A percentile compares a stretch with the other conserved stretches of the same genome.
Evolutionary conservation across 1,140 invertebrate species (phyloP).

Genomic region (Panonychus citri): DNA sequence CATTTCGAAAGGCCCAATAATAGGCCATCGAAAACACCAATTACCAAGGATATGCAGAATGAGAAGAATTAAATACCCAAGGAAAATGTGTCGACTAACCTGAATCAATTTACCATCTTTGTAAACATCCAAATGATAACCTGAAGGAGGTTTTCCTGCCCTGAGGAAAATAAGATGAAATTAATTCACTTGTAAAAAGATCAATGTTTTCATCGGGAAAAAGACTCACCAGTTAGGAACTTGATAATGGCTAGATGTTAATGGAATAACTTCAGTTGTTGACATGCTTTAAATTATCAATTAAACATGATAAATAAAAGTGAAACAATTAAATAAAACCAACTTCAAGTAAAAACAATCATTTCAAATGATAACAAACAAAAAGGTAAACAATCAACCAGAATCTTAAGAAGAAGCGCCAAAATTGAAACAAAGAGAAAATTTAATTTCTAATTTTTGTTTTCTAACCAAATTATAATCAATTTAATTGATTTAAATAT

Average conservation of each 20-base stretch:
- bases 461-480: too few species aligned
- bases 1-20: too few species aligned
- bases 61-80: too few species aligned
- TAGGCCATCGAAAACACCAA: too few species aligned
- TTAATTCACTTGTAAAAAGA: not conserved
- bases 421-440: too few species aligned
- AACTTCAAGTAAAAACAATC: not conserved
- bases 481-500: too few species aligned
- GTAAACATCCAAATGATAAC: constrained; percentile 85
- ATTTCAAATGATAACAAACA: not conserved
- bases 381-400: not conserved
- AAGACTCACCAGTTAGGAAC: constrained; percentile 50
- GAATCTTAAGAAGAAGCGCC: not conserved
- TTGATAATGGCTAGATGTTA: constrained; percentile 41
- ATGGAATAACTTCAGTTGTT: not conserved
- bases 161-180: constrained; percentile 26
- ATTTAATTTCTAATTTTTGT: too few species aligned
- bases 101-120: constrained; percentile 89
- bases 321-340: not conserved
- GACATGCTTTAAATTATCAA: not conserved
- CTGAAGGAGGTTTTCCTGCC: constrained; percentile 89
- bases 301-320: not conserved
- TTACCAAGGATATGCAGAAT: too few species aligned
- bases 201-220: not conserved
- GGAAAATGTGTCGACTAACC: constrained; percentile 21